Conservation (phyloP, 2,113 vertebrate species). For the Oryzias javanicus region DNA sequence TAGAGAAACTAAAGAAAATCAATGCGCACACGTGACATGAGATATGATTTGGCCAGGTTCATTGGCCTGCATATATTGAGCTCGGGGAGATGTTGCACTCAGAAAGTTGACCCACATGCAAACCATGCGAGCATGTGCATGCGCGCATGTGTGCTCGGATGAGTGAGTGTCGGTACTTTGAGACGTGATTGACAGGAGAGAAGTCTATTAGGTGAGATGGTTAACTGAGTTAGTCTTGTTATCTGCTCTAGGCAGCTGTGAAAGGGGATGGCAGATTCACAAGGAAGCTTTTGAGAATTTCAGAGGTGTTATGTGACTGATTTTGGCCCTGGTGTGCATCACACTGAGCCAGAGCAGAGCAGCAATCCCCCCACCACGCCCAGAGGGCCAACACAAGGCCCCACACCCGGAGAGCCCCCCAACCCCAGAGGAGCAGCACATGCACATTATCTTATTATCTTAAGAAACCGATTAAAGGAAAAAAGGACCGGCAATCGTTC, state of each 20-base stretch:
- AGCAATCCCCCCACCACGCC: too few species aligned
- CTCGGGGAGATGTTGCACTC: slow-evolving; percentile 1
- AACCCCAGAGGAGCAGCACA: too few species aligned
- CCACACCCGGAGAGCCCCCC: too few species aligned
- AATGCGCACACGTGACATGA: neutral
- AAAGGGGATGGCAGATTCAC: slow-evolving; percentile 75
- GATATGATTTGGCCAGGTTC: neutral
- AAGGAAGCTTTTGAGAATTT: slow-evolving; percentile 79
- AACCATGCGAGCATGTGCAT: slow-evolving; percentile 5
- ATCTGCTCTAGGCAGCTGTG: slow-evolving; percentile 78
- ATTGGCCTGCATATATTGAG: slow-evolving; percentile 8
- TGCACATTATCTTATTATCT: too few species aligned
- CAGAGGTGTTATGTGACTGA: slow-evolving; percentile 80
- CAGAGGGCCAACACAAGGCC: too few species aligned
- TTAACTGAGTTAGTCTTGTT: slow-evolving; percentile 78
- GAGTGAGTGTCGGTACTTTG: slow-evolving; percentile 71
- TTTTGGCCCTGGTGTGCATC: slow-evolving; percentile 62
- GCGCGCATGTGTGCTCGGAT: slow-evolving; percentile 29
- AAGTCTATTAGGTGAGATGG: slow-evolving; percentile 83
- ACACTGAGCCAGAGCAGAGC: too few species aligned
- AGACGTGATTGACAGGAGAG: slow-evolving; percentile 77
- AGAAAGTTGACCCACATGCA: slow-evolving; percentile 22
- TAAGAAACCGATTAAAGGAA: too few species aligned
- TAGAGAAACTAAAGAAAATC: slow-evolving; percentile 2
- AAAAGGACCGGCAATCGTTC: too few species aligned